phyloP scores from a whole-genome alignment of 1,140 invertebrate genomes.

The Phocides pigmalion region DNA sequence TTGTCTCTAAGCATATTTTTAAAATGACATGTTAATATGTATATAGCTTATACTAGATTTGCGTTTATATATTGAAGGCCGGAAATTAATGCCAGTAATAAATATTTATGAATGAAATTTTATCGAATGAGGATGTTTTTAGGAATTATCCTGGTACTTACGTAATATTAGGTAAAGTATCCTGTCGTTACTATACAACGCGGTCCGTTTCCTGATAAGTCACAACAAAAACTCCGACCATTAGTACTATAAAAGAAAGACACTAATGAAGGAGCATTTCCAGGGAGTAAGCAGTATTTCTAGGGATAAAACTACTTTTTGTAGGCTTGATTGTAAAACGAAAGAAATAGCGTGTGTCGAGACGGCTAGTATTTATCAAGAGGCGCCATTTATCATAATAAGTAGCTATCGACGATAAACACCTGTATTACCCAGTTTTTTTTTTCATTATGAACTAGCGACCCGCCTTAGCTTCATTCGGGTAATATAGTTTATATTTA shows the following conservation, averaged over 20 bases:
- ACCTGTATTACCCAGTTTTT: no score
- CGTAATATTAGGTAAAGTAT: not conserved
- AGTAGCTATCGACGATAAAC: no score
- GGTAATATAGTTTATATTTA: no score
- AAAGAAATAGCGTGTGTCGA: constrained; percentile 9
- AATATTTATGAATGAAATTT: not conserved
- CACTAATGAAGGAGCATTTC: constrained; percentile 29
- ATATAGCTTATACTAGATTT: no score
- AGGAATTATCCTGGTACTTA: not conserved
- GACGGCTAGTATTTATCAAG: constrained; percentile 7
- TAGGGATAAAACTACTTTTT: constrained; percentile 17
- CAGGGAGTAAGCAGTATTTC: constrained; percentile 7
- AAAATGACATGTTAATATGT: no score
- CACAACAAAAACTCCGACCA: constrained; percentile 13
- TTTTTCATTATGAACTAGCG: no score
- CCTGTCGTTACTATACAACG: not conserved
- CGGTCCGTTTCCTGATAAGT: not conserved
- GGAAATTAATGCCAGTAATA: no score
- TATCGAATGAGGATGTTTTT: not conserved
- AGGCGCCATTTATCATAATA: constrained; percentile 1
- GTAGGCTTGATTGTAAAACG: constrained; percentile 19
- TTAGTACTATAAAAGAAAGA: constrained; percentile 12
- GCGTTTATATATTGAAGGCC: no score
- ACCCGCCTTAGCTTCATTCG: no score
- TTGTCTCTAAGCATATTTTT: no score